Conservation (phyloP, 2,888 invertebrate genomes). For the Cryptocheilus praepositus region DNA sequence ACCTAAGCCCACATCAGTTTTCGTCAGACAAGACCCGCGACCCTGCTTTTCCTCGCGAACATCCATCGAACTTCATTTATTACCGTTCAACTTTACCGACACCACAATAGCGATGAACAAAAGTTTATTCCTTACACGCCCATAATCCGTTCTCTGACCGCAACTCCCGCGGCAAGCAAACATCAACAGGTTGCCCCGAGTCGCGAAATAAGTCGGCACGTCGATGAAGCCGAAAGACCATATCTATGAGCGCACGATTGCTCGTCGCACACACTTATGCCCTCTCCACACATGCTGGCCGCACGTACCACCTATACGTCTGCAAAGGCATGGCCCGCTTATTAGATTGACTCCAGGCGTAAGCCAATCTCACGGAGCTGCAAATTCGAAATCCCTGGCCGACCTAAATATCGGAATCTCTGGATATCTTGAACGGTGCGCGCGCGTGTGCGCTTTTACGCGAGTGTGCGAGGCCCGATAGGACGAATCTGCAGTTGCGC, state of each 20-base stretch:
- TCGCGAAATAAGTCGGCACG: constrained; percentile 24
- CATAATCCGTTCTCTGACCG: not conserved
- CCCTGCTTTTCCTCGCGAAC: too few species aligned
- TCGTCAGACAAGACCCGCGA: too few species aligned
- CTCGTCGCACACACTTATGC: not conserved
- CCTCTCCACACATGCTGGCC: constrained; percentile 3
- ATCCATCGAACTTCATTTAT: too few species aligned
- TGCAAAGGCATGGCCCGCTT: constrained; percentile 16
- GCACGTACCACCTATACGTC: constrained; percentile 6
- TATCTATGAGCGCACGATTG: too few species aligned
- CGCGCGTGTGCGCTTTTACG: not conserved
- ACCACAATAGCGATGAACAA: too few species aligned
- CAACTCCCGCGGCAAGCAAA: constrained; percentile 25
- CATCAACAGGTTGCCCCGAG: constrained; percentile 61
- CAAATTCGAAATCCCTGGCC: constrained; percentile 4
- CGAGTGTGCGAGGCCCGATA: not conserved
- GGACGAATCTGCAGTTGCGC: too few species aligned
- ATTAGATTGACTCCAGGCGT: constrained; percentile 20
- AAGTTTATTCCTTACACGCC: too few species aligned
- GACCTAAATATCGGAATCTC: constrained; percentile 4
- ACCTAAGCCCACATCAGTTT: too few species aligned
- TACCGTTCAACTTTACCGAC: too few species aligned
- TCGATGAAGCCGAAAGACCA: constrained; percentile 10
- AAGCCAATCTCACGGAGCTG: not conserved
- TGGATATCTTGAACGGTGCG: not conserved